Evolutionary conservation across 2,888 invertebrate genomes (phyloP).

Genomic region (Mylabris sibirica): DNA sequence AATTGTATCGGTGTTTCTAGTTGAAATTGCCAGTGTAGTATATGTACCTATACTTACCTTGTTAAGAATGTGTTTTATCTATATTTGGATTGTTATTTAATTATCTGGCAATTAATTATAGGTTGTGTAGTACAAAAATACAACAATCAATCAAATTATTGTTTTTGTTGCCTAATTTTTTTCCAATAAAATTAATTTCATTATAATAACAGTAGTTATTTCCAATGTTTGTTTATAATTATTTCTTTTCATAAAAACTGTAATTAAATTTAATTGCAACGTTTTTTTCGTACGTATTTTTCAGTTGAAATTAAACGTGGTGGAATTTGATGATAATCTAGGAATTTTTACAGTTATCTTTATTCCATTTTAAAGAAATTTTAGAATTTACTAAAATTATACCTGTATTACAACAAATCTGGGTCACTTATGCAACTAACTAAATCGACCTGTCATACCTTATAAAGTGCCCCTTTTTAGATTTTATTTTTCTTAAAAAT

Average conservation of each 20-base stretch:
- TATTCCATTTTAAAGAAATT: neutral
- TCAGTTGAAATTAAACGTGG: neutral
- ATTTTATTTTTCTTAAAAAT: no score
- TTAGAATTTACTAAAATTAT: neutral
- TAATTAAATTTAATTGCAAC: neutral
- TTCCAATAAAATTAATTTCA: neutral
- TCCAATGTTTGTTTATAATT: neutral
- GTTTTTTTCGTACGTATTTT: neutral
- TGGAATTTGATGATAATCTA: neutral
- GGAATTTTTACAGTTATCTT: neutral
- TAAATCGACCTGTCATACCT: neutral
- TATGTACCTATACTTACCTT: no score
- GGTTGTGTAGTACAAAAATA: neutral
- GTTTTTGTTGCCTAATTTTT: neutral
- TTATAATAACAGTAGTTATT: neutral
- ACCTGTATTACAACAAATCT: no score
- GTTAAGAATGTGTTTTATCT: no score
- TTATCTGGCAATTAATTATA: neutral
- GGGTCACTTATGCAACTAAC: neutral
- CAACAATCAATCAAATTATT: neutral
- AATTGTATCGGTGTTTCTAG: no score
- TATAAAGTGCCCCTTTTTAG: neutral
- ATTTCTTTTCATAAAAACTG: neutral
- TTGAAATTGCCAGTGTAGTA: no score
- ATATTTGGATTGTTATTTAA: neutral